Evolutionary conservation across 2,797 vertebrate species (phyloP), one percentile per base, ranked within the genome.

Genomic region (Dicrostonyx torquatus): DNA sequence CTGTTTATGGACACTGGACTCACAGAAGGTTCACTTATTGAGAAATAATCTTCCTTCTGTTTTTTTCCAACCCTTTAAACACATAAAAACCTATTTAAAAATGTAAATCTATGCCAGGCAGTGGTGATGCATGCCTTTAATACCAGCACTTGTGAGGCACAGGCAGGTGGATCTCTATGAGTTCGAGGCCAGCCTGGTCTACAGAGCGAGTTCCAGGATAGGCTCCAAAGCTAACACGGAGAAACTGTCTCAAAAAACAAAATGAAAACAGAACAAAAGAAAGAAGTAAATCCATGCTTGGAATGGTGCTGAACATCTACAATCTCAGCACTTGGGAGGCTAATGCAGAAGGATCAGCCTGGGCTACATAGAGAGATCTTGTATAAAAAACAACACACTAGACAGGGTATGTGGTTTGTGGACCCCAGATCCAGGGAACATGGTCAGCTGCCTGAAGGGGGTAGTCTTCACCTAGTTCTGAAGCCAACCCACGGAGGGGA

Each of bases 1-100:
- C 50, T n/a, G 4, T 6, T 34, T 11, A 10, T 0, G 7, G 22
- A 31, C 2, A 2, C 14, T 12, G 64, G 12, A 37, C 1, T 60
- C 40, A 68, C 11, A 4, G 43, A 29, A 77, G 6, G 0, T 6
- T 64, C 45, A 17, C 17, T 5, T 6, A 26, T 7, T 13, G 20
- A 18, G 4, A 76, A 37, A 53, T 11, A 43, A 20, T 18, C 26
- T 3, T 43, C 53, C 48, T 72, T 50, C 3, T 7, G 5, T 12
- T 37, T n/a, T 40, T 18, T 12, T 18, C 10, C 48, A 64, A 20
- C 43, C 20, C 2, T n/a, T 82, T 79, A 37, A 75, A 93, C 20
- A 70, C 1, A 40, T 1, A 5, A n/a, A 85, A 53, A 55, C 11
- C 13, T 2, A 31, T 76, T 55, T 37, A 0, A 72, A 45, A 53